phyloP scores from a whole-genome alignment of 2,797 vertebrate species.

The Loriculus beryllinus region DNA sequence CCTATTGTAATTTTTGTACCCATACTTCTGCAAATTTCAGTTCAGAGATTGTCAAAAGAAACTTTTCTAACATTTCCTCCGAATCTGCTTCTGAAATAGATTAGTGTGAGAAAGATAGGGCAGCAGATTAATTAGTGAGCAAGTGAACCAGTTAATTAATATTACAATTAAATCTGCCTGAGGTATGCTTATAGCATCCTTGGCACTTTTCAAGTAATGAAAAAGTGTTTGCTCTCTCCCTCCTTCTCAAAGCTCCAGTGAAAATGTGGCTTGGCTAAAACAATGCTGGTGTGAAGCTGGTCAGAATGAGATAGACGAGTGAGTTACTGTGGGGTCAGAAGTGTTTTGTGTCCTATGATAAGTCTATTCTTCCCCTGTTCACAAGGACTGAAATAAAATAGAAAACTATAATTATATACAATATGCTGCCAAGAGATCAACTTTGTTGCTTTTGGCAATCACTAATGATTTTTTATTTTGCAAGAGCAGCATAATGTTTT shows the following conservation, averaged over 20 bases:
- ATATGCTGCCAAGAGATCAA: conserved; percentile 66
- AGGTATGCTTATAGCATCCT: conserved; percentile 60
- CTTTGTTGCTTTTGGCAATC: conserved; percentile 74
- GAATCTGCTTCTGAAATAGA: conserved; percentile 41
- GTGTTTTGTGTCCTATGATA: conserved; percentile 24
- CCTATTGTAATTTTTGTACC: background rate
- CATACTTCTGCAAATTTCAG: background rate
- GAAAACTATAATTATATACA: conserved; percentile 63
- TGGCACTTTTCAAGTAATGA: conserved; percentile 61
- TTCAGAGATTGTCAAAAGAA: background rate
- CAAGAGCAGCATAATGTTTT: conserved; percentile 70
- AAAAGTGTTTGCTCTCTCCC: conserved; percentile 27
- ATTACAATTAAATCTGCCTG: conserved; percentile 73
- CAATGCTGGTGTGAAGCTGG: conserved; percentile 20
- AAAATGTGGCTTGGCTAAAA: conserved; percentile 47
- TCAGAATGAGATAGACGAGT: conserved; percentile 37
- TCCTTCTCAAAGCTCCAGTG: background rate
- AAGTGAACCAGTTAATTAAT: conserved; percentile 74
- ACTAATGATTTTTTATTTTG: conserved; percentile 75
- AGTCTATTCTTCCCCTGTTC: conserved; percentile 4
- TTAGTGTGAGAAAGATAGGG: conserved; percentile 51
- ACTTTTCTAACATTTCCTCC: conserved; percentile 28
- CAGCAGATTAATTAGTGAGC: conserved; percentile 71
- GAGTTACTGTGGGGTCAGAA: conserved; percentile 49
- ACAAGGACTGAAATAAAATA: conserved; percentile 28